Evolutionary conservation across 2,113 vertebrate genomes (phyloP).

Genomic region (Lota lota): DNA sequence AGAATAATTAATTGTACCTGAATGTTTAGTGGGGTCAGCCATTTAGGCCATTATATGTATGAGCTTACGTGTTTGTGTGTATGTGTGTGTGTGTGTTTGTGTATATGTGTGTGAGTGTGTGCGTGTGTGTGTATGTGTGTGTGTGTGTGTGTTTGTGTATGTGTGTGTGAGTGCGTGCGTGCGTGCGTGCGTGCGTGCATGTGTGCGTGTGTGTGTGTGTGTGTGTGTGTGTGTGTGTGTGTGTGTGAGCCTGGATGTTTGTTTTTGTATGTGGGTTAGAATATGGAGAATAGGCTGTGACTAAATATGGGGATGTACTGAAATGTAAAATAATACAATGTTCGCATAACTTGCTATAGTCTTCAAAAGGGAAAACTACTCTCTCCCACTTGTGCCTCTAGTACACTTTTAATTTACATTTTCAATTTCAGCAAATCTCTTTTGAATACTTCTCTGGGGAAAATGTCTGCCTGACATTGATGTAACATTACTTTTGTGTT

Average conservation of each 20-base stretch:
- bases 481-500: no score
- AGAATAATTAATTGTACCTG: constrained; percentile 79
- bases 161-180: background rate
- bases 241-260: background rate
- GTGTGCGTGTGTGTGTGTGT: constrained; percentile 4
- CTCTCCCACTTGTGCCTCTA: no score
- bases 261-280: no score
- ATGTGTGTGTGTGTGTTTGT: constrained; percentile 16
- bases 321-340: no score
- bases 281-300: no score
- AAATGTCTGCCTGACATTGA: no score
- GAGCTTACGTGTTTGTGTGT: constrained; percentile 40
- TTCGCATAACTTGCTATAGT: no score
- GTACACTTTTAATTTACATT: no score
- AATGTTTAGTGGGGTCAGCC: constrained; percentile 76
- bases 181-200: constrained; percentile 3
- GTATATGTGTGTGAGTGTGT: background rate
- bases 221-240: constrained; percentile 20
- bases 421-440: no score
- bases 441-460: no score
- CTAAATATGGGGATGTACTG: no score
- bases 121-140: constrained; percentile 9
- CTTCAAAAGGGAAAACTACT: no score
- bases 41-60: constrained; percentile 46
- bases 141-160: constrained; percentile 19